phyloP scores from a whole-genome alignment of 2,888 invertebrate genomes.

The Leucania comma region DNA sequence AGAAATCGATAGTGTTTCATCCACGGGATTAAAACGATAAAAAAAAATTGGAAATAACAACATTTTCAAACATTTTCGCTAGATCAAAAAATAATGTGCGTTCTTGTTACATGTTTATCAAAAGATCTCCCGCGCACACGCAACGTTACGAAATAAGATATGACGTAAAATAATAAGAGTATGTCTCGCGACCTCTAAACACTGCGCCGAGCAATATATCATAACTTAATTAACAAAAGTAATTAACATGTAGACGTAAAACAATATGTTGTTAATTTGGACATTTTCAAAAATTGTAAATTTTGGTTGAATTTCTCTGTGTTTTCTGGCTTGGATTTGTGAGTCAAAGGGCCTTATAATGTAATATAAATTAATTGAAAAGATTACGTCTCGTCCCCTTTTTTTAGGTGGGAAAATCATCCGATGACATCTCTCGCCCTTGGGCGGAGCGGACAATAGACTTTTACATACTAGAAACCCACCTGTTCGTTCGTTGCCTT shows the following conservation, averaged over 20 bases:
- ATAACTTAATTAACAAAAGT: slow-evolving; percentile 65
- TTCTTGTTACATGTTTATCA: slow-evolving; percentile 37
- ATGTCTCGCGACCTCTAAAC: slow-evolving; percentile 64
- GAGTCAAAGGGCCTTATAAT: no score
- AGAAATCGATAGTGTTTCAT: no score
- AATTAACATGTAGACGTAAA: slow-evolving; percentile 60
- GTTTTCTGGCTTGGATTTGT: no score
- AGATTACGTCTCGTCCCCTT: no score
- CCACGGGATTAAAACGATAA: no score
- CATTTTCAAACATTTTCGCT: not conserved
- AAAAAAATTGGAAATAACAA: not conserved
- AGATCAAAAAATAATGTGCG: slow-evolving; percentile 7
- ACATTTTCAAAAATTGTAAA: not conserved
- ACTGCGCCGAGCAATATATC: slow-evolving; percentile 60
- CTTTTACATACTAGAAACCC: no score
- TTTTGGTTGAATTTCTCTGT: not conserved
- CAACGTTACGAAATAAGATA: slow-evolving; percentile 41
- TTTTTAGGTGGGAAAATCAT: no score
- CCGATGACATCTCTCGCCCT: no score
- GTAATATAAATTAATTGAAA: no score
- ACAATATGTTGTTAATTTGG: not conserved
- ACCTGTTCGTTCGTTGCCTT: no score
- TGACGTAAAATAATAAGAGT: slow-evolving; percentile 55
- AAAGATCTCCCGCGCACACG: slow-evolving; percentile 44
- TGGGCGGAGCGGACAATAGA: no score